Conservation (phyloP, 2,888 invertebrate species). For the Agrotis exclamationis region DNA sequence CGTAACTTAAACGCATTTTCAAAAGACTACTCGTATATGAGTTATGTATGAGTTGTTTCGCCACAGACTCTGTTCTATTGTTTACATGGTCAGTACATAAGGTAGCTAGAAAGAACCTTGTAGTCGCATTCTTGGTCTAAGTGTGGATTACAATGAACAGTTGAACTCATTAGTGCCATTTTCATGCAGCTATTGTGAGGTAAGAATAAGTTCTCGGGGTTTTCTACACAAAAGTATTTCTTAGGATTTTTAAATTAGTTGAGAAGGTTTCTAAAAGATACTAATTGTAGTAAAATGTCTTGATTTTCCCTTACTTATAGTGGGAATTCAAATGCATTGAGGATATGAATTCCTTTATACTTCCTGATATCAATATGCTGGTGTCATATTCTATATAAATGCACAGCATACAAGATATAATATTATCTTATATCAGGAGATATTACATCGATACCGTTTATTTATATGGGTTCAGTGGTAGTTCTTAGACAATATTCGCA, state of each 20-base stretch:
- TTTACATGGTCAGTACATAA: constrained; percentile 55
- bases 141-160: constrained; percentile 58
- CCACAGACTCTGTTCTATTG: constrained; percentile 59
- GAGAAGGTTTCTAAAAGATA: background rate
- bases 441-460: background rate
- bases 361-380: constrained; percentile 16
- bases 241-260: constrained; percentile 25
- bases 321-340: background rate
- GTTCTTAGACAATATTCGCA: accelerated
- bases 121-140: constrained; percentile 56
- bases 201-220: constrained; percentile 38
- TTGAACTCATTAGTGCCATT: constrained; percentile 61
- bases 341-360: background rate
- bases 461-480: background rate
- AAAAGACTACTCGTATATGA: constrained; percentile 44
- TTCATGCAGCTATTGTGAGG: constrained; percentile 50
- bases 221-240: constrained; percentile 36
- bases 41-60: constrained; percentile 57
- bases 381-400: background rate
- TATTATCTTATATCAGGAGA: background rate
- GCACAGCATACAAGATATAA: background rate
- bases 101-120: constrained; percentile 62
- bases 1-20: constrained; percentile 47
- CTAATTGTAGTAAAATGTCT: constrained; percentile 10
- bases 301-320: too few relatives aligned